Base-by-base conservation (phyloP, 2,113 vertebrate species). In the Gambusia holbrooki region DNA sequence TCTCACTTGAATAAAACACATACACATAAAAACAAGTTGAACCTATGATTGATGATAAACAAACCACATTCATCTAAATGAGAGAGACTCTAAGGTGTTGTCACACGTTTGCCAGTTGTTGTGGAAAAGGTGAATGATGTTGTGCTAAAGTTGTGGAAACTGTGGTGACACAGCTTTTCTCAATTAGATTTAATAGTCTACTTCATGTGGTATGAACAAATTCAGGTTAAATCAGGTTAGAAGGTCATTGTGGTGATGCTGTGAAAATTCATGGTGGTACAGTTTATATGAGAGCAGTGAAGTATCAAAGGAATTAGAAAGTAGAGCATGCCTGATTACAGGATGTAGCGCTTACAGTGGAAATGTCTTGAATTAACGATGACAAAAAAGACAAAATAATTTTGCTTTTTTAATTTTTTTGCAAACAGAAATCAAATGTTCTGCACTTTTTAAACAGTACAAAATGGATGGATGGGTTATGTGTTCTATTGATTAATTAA, bases 81-180 rank as follows among this genome's bases (percentile, higher is more conserved):
- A 83, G 29, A 73, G 60, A 71, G 15, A 61, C 1, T 65, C 10
- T 1, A 76, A 82, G 72, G 85, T 80, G 86, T 84, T 82, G 81
- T 88, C 76, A 88, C 88, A 89, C 84, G 7, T 83, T 14, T 67
- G 62, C 25, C 82, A 87, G 80, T 77, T 86, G 84, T 77, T 86
- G 84, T 77, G 45, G 28, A 86, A 25, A 85, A 80, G 45, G 84
- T 86, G 72, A 77, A 37, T 72, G 17, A 17, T 71, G 62, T 73
- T 70, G 62, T 66, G 67, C 73, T 84, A 66, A 14, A 67, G 45
- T 82, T 75, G 89, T 85, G 87, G 87, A 78, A 89, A 82, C 33
- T 90, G 83, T 86, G 90, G 86, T 90, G 42, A 80, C 81, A 73
- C 71, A 83, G 37, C 32, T 77, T 80, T 65, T 64, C 29, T 81